Base-by-base conservation (phyloP, 2,888 invertebrate genomes). In the Tenthredo livida region DNA sequence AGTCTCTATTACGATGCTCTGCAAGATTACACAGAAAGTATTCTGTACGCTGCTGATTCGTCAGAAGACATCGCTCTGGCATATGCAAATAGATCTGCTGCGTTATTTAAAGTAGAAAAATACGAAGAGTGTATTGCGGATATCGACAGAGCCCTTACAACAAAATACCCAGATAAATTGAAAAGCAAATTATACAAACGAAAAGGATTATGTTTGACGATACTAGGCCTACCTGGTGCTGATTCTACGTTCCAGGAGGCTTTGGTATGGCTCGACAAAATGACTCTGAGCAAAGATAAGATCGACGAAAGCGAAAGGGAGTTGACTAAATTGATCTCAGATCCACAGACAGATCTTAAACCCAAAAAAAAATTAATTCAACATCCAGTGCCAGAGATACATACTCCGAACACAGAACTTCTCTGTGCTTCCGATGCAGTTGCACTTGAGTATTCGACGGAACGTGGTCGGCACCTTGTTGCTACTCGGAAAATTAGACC, bases 1-100 rank as follows among this genome's bases (percentile, higher is more conserved):
- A 6, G 86, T 17, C 78, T 86, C 37, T 89, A 88, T 7, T 37
- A 89, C 0, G 54, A 89, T 50, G 94, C 94, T 17, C 89, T 94
- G 65, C 89, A 93, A 84, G 94, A 95, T 87, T 97, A 97, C 90
- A 96, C 96, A 83, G 94, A 95, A 90, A 95, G 96, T 87, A 94
- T 97, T 88, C 95, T 96, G 12, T 94, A 94, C 92, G 96, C 97
- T 10, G 95, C 95, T 77, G 87, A 88, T 10, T 91, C 93, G 61
- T 95, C 96, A 15, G 95, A 96, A 87, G 94, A 95, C 89, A 94
- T 96, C 87, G 93, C 95, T 15, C 92, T 97, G 77, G 96, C 96
- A 0, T 95, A 96, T 90, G 96, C 96, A 0, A 97, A 97, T 91
- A 95, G 97, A 89, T 97, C 97, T 70, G 97, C 97, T 40, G 95